Conservation (phyloP, 2,888 invertebrate species). For the Zelleria hepariella region DNA sequence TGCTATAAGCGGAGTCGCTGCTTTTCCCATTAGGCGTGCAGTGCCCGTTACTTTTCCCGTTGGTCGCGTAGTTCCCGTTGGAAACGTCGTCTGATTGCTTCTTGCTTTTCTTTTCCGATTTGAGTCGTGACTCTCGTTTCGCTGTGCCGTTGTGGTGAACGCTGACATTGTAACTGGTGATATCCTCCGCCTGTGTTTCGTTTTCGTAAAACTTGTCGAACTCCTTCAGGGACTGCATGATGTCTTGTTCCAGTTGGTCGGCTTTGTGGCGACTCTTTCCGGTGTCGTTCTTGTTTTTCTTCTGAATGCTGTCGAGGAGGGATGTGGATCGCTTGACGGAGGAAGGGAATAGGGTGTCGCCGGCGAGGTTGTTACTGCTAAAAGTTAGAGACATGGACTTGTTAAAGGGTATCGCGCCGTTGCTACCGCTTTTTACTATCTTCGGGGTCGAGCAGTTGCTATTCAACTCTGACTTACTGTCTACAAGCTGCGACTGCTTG, state of each 20-base stretch:
- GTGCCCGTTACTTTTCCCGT: constrained; percentile 60
- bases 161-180: constrained; percentile 28
- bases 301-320: constrained; percentile 68
- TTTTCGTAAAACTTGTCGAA: constrained; percentile 63
- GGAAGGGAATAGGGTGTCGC: constrained; percentile 61
- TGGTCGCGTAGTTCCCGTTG: constrained; percentile 53
- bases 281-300: constrained; percentile 47
- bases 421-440: constrained; percentile 30
- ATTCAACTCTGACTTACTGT: constrained; percentile 45
- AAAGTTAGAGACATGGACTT: constrained; percentile 71
- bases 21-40: constrained; percentile 49
- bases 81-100: constrained; percentile 34
- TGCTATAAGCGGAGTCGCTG: constrained; percentile 87
- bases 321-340: constrained; percentile 71
- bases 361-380: constrained; percentile 66
- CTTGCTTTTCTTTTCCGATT: constrained; percentile 44
- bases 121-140: constrained; percentile 39
- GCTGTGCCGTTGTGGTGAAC: constrained; percentile 33
- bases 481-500: constrained; percentile 42
- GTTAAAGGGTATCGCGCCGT: constrained; percentile 59
- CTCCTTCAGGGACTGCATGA: constrained; percentile 66
- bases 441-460: constrained; percentile 50
- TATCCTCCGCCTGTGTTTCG: constrained; percentile 42
- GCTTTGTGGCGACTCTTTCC: constrained; percentile 57
- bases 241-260: constrained; percentile 59